A percentile compares a stretch with the other conserved stretches of the same genome.
Conservation (phyloP, 2,888 invertebrate species). For the Aquatica leii region DNA sequence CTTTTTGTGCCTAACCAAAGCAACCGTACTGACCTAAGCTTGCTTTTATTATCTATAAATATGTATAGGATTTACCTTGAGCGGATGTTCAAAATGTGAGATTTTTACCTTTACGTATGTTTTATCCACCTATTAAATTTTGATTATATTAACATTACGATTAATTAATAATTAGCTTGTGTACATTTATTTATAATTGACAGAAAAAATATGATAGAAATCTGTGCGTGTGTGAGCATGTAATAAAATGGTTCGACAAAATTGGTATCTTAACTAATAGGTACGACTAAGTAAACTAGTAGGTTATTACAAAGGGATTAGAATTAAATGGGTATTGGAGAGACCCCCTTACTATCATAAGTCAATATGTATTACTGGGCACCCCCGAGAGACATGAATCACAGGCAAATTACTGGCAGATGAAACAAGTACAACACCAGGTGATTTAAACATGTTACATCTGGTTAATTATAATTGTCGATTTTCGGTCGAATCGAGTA, state of each 20-base stretch:
- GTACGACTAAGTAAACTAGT: background rate
- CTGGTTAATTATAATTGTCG: constrained; percentile 23
- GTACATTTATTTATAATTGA: no score
- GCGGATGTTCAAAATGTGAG: constrained; percentile 19
- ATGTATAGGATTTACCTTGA: constrained; percentile 14
- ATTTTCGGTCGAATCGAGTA: background rate
- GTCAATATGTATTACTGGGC: constrained; percentile 43
- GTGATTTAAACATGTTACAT: constrained; percentile 37
- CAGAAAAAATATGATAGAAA: no score
- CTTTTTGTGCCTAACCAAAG: constrained; percentile 18
- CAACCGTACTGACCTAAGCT: constrained; percentile 25
- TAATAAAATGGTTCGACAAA: no score
- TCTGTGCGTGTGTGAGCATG: no score
- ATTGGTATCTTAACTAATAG: background rate
- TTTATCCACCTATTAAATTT: no score
- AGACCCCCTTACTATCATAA: constrained; percentile 38
- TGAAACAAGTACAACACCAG: constrained; percentile 45
- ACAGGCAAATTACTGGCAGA: constrained; percentile 52
- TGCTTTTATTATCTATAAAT: constrained; percentile 32
- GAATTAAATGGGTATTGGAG: constrained; percentile 39
- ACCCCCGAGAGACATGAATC: constrained; percentile 51
- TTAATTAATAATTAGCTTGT: no score
- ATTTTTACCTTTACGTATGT: no score
- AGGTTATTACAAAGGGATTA: constrained; percentile 38
- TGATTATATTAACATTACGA: no score